Percentiles rank a stretch among this genome's conserved stretches.
phyloP scores from a whole-genome alignment of 2,888 invertebrate genomes.

The Pherbina coryleti region DNA sequence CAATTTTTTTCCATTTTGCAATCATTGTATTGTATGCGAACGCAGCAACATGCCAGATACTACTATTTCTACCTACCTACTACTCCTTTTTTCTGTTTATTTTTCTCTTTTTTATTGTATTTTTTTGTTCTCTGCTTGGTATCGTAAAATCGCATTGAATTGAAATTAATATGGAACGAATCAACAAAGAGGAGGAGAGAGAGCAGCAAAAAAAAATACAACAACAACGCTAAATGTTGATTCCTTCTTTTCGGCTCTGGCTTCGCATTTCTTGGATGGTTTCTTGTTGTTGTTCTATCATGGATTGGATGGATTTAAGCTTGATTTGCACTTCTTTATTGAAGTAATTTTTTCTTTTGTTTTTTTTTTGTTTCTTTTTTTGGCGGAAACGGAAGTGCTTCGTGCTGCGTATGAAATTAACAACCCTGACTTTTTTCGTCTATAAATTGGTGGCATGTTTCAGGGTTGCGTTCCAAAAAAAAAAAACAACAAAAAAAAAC shows the following conservation, averaged over 20 bases:
- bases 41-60: background rate
- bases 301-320: background rate
- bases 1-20: background rate
- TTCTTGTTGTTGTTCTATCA: background rate
- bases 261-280: background rate
- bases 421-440: background rate
- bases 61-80: background rate
- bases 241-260: background rate
- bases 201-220: background rate
- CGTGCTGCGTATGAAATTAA: constrained; percentile 8
- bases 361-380: background rate
- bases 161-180: constrained; percentile 12
- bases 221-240: constrained; percentile 9
- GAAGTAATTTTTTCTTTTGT: background rate
- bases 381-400: background rate
- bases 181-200: background rate
- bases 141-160: constrained; percentile 5
- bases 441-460: background rate
- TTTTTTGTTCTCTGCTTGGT: background rate
- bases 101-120: background rate
- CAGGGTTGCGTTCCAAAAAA: background rate
- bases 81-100: background rate
- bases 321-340: background rate
- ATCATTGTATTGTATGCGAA: too few relatives aligned
- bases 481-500: too few relatives aligned